Evolutionary conservation across 2,797 vertebrate species (phyloP), one percentile per base, ranked within the genome.

Genomic region (Neosalanx taihuensis): DNA sequence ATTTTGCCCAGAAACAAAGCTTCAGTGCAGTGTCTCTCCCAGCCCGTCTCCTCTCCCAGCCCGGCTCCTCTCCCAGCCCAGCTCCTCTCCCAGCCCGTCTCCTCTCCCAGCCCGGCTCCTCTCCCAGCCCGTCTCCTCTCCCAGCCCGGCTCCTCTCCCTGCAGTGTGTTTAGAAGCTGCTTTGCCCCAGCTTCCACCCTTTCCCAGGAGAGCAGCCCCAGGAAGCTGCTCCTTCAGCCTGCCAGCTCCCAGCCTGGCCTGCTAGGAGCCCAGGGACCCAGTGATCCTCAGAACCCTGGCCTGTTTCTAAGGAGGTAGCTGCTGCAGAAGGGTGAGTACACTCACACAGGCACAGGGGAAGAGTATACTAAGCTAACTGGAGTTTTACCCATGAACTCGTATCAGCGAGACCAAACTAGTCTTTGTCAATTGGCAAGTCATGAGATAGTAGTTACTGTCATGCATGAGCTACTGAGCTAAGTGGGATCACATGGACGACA

Each of bases 401-500:
- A 31, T 62, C 53, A 3, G 59, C 33, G n/a, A 26, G 51, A 7
- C 51, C 23, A 26, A 26, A 26, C 23, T 26, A 17, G 9, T 67
- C 65, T 23, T 23, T n/a, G 63, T 64, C 66, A 51, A 64, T 75
- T 70, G 61, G 37, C 10, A 29, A 15, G 78, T 74, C 78, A 80
- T 35, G 62, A 75, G 78, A 60, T 46, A 67, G 62, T 33, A 62
- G 62, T 58, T 20, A 72, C 72, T 30, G 59, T 23, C 58, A 41
- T 41, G 57, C 58, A 57, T 61, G 30, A n/a, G 13, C 17, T 56
- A 33, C 75, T 60, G 31, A 12, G 58, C 64, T 62, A 77, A 69
- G 72, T 76, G 69, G 75, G 70, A 79, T 78, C 79, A 80, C 72
- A 75, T 73, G 83, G 66, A 76, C 35, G 46, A 73, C 71, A 80